These are phyloP conservation scores for Rhynchonycteris naso DNA, from an alignment of 2,797 vertebrate species.

Conservation along the genomic window DNA sequence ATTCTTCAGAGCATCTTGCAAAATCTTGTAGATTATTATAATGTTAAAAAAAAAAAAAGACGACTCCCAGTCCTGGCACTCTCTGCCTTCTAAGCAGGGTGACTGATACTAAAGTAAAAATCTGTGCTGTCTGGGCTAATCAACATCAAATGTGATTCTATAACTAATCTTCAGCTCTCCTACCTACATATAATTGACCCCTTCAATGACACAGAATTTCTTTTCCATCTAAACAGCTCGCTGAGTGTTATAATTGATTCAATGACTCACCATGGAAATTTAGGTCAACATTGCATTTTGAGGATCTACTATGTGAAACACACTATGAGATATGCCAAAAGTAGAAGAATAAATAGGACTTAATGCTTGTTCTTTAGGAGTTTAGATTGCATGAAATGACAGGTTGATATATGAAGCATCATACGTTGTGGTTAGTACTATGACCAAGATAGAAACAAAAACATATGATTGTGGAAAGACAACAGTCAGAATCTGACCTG, in stretches of 20 bases:
- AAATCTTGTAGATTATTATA: not conserved
- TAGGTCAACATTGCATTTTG: slow-evolving; percentile 44
- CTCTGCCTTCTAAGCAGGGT: not conserved
- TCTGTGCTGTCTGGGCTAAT: not conserved
- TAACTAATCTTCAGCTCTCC: slow-evolving; percentile 20
- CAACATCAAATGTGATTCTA: not conserved
- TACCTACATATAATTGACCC: slow-evolving; percentile 6
- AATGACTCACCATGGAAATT: slow-evolving; percentile 66
- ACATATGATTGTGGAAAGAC: not conserved
- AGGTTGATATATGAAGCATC: not conserved
- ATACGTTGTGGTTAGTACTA: not conserved
- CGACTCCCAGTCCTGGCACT: not conserved
- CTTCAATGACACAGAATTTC: slow-evolving; percentile 45
- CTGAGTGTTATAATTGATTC: slow-evolving; percentile 40
- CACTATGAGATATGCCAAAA: not conserved
- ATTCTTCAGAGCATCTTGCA: not conserved
- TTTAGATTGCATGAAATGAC: not conserved
- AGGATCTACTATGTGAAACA: slow-evolving; percentile 55
- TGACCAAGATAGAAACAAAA: not conserved
- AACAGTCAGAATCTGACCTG: not conserved
- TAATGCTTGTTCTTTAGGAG: not conserved
- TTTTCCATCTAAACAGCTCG: slow-evolving; percentile 54
- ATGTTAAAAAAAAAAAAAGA: no score
- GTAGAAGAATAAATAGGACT: slow-evolving; percentile 2
- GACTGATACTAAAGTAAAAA: not conserved